Base-by-base conservation (phyloP, 2,113 vertebrate species). In the Indicator indicator region DNA sequence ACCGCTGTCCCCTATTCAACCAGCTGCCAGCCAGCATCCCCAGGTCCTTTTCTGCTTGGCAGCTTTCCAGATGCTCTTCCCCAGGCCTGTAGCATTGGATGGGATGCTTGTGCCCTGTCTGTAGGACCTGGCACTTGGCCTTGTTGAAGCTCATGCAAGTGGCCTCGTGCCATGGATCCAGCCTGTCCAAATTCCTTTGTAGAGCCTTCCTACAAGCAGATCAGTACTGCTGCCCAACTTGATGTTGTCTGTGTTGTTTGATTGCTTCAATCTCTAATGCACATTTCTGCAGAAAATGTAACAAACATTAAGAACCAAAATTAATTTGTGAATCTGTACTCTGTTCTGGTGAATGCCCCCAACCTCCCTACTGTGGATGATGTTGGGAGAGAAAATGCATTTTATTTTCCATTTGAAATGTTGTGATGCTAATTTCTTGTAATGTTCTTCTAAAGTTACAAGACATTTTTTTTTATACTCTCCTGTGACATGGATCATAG, bases 21-120 rank as follows among this genome's bases (percentile, higher is more conserved):
- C 4, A 3, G 12, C 58, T 76, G n/a, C 16, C 2, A 1, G 28
- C n/a, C 19, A 62, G 1, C 19, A 16, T 18, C 26, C 14, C 2
- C 19, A 38, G 58, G n/a, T 50, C 44, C 27, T 30, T 63, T 30
- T 63, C 74, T 2, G 1, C 12, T 4, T 1, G 18, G 44, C 58
- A 76, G n/a, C n/a, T 48, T 36, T 76, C 12, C 73, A 38, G n/a
- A 12, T 5, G 1, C 56, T 48, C 56, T 28, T 27, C 24, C 56
- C 23, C 24, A 16, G 4, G 42, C 24, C 24, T 60, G 24, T 9
- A 28, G 23, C 4, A 3, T 5, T 59, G 30, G 11, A 1, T 20
- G 73, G 56, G 13, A 18, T 62, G 60, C 19, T 17, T 62, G 74
- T 62, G 59, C 12, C 33, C 26, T 26, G 50, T 4, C 14, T 30